Evolutionary conservation across 23 tunicate species (phyloP), one percentile per base, ranked within the genome.

Genomic region (Oikopleura dioica): DNA sequence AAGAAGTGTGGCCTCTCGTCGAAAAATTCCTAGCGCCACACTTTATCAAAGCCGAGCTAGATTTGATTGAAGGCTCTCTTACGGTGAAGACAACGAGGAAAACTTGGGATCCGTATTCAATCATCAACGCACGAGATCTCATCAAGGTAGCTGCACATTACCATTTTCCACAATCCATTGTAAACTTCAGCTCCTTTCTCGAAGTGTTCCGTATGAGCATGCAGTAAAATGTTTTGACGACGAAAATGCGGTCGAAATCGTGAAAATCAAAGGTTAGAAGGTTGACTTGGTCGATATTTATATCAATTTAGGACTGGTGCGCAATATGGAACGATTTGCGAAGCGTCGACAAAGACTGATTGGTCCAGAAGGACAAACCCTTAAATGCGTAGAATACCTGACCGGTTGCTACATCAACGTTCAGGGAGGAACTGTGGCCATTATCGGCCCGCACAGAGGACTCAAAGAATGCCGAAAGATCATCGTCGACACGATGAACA

Each of bases 51-150:
- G 85, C 81, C 31, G 82, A 69, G 35, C 44, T 89, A 75, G 96
- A 89, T 77, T 77, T 89, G 68, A 80, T 82, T 50, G 96, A 89
- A 79, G 96, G 96, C 24, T 89, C 96, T 35, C 81, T 89, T 85
- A 37, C 86, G 2, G 96, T 89, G 30, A 82, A 80, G 79, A 89
- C 96, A 37, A 84, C 89, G 0, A 78, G 89, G 28, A 82, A 84
- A 84, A 89, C 96, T 1, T 89, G 96, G 96, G 96, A 89, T 63
- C 96, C 96, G 1, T 89, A 81, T 81, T 79, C 96, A 0, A 89
- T 89, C 38, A 75, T 89, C 26, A 89, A 89, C 59, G 96, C 96
- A 29, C 68, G 96, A 5, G 96, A 89, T 75, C 38, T 89, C 77
- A 89, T 89, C 1, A 89, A 89, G 50, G 33, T 89, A 75, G 68